Evolutionary conservation across 2,888 invertebrate species (phyloP), one percentile per base, ranked within the genome.

Genomic region (Coelopa pilipes): DNA sequence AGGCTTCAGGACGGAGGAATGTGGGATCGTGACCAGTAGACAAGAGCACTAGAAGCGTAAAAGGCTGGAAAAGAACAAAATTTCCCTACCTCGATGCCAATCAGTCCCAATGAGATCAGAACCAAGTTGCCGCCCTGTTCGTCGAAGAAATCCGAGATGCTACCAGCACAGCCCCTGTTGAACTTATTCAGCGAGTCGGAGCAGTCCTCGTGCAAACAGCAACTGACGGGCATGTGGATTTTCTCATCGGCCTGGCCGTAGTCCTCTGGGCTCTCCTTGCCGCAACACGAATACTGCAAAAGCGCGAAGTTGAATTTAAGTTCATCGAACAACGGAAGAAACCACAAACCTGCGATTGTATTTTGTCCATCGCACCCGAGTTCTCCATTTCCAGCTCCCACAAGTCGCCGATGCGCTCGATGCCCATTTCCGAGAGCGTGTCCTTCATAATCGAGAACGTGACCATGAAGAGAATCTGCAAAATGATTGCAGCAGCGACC

Each of bases 271-370:
- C 84, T 81, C 0, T 82, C 77, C 21, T 81, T 72, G 10, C 84
- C 84, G 55, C 84, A 85, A 76, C 84, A 85, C 34, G 80, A 75
- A 73, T 83, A 84, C 65, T 84, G n/a, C n/a, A n/a, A n/a, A n/a
- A n/a, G n/a, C n/a, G n/a, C n/a, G n/a, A n/a, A n/a, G n/a, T n/a
- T n/a, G n/a, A n/a, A n/a, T n/a, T n/a, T n/a, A n/a, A n/a, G n/a
- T n/a, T n/a, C n/a, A n/a, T n/a, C n/a, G n/a, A n/a, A n/a, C n/a
- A n/a, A n/a, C n/a, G n/a, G n/a, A n/a, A n/a, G n/a, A n/a, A n/a
- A n/a, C n/a, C n/a, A n/a, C 53, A 17, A 47, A 80, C 79, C 74
- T 77, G 77, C 10, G 79, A 80, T 72, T 84, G 84, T 67, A 85
- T 80, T 62, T 79, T 79, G 66, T 80, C 81, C 85, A 85, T 84